Percentiles rank a stretch among this genome's conserved stretches.
phyloP scores from a whole-genome alignment of 2,888 invertebrate species.

The Pimpla rufipes region DNA sequence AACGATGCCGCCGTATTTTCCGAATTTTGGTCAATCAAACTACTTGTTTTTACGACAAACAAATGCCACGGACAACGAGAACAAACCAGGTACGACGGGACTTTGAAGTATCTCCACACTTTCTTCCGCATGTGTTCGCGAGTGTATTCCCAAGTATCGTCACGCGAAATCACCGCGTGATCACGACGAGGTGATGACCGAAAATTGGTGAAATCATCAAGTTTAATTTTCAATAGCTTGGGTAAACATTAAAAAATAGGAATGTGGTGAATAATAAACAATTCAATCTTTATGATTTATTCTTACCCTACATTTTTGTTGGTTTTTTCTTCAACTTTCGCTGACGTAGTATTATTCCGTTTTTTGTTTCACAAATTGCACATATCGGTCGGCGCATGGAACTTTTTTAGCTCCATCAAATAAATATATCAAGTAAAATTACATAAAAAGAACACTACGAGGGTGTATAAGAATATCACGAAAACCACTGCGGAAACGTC shows the following conservation, averaged over 20 bases:
- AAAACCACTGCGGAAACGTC: conserved; percentile 55
- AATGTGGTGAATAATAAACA: conserved; percentile 6
- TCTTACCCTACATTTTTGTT: conserved; percentile 80
- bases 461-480: conserved; percentile 55
- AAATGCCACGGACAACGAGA: neutral
- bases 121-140: too few relatives aligned
- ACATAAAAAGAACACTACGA: conserved; percentile 55
- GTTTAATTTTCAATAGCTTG: too few relatives aligned
- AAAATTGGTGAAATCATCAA: too few relatives aligned
- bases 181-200: too few relatives aligned
- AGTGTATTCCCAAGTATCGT: too few relatives aligned
- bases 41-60: neutral
- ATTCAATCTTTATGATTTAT: conserved; percentile 82
- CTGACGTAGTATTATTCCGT: conserved; percentile 39
- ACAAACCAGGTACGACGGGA: neutral
- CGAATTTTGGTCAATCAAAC: neutral
- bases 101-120: too few relatives aligned
- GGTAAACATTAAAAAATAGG: neutral
- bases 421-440: conserved; percentile 72
- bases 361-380: conserved; percentile 47
- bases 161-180: too few relatives aligned
- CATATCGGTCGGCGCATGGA: conserved; percentile 46
- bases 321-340: conserved; percentile 52
- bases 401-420: conserved; percentile 58
- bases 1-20: conserved; percentile 30